Conservation (phyloP, 2,113 vertebrate species). For the Tragelaphus strepsiceros region DNA sequence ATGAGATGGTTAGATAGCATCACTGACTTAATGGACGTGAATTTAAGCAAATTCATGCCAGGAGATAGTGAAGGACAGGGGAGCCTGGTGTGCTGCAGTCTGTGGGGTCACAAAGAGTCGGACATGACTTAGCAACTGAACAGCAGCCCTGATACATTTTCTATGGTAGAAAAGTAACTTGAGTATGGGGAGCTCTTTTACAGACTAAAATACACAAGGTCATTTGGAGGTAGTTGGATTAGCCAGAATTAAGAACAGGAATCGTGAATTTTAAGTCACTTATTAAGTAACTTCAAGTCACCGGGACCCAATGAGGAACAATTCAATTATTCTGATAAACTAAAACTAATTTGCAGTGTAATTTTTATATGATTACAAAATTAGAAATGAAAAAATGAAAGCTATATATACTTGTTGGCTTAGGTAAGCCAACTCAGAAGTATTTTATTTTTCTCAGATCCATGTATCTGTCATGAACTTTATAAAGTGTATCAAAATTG, state of each 20-base stretch:
- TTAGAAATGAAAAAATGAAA: not conserved
- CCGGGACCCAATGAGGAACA: not conserved
- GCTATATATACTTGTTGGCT: not conserved
- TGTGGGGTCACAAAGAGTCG: not conserved
- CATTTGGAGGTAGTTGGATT: not conserved
- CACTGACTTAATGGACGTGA: not conserved
- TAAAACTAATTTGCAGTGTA: not conserved
- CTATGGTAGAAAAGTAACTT: not conserved
- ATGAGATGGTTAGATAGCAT: not conserved
- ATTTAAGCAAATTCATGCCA: not conserved
- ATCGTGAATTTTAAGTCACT: not conserved
- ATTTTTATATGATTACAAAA: constrained; percentile 4
- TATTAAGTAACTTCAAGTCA: not conserved
- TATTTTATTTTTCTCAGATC: not conserved
- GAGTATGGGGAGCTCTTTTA: not conserved
- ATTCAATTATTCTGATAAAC: constrained; percentile 18
- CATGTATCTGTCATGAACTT: not conserved
- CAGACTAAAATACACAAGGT: not conserved
- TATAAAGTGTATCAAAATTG: not conserved
- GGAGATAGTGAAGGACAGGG: not conserved
- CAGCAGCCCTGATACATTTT: not conserved
- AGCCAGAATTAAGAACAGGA: constrained; percentile 7
- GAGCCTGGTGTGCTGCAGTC: not conserved
- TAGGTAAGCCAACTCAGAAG: not conserved
- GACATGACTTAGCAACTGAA: not conserved